Evolutionary conservation across 2,888 invertebrate genomes (phyloP).

Genomic region (Drosophila paranaensis): DNA sequence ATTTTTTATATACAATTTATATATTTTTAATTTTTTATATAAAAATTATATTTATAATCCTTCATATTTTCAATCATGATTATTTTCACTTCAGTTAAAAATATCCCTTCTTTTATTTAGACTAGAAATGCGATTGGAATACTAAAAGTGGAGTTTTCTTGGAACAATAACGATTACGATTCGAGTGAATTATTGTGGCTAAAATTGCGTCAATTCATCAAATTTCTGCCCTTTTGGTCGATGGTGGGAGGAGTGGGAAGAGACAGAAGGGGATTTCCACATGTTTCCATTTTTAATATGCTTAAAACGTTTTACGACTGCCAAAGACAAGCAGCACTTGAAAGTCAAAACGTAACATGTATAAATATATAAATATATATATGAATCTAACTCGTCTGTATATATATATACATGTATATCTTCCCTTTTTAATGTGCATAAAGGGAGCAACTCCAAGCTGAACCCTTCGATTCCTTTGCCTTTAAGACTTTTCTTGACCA

Average conservation of each 20-base stretch:
- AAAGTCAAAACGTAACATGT: constrained; percentile 61
- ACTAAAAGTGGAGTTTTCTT: background rate
- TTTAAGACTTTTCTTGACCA: constrained; percentile 7
- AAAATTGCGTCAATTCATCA: constrained; percentile 66
- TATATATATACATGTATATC: background rate
- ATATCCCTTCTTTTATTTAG: background rate
- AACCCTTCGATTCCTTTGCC: constrained; percentile 33
- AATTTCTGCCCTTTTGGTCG: constrained; percentile 42
- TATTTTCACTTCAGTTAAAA: no score
- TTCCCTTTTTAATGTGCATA: constrained; percentile 60
- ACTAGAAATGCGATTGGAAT: background rate
- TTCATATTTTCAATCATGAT: no score
- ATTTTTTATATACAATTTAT: no score
- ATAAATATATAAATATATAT: background rate
- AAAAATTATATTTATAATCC: no score
- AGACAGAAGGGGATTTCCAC: constrained; percentile 25
- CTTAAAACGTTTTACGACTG: constrained; percentile 70
- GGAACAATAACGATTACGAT: constrained; percentile 28
- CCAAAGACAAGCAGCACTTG: constrained; percentile 55
- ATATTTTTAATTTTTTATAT: no score
- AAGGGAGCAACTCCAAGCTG: constrained; percentile 46
- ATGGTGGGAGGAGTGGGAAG: background rate
- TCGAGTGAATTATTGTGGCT: constrained; percentile 46
- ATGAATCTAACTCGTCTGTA: background rate
- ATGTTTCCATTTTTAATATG: constrained; percentile 67